Evolutionary conservation across 92 coral and sea anemone genomes (phyloP).

Genomic region (Paramuricea clavata): DNA sequence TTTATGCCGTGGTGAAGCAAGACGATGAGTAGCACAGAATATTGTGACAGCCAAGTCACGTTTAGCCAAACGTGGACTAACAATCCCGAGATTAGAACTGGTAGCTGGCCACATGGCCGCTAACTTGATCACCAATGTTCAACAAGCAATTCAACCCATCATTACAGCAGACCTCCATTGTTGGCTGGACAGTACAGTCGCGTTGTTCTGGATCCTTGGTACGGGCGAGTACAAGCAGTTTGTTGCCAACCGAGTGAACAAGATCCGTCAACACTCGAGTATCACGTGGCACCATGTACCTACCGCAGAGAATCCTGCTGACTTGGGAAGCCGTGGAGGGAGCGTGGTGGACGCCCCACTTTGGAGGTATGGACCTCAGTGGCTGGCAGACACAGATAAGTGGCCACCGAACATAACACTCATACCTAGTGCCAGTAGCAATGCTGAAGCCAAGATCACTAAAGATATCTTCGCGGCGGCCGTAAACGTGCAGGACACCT

Average conservation of each 20-base stretch:
- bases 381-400: slow-evolving; percentile 52
- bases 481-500: not conserved
- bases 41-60: slow-evolving; percentile 58
- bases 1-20: no score
- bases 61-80: slow-evolving; percentile 52
- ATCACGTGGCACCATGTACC: slow-evolving; percentile 48
- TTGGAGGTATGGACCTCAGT: slow-evolving; percentile 66
- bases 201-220: slow-evolving; percentile 53
- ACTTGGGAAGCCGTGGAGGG: slow-evolving; percentile 60
- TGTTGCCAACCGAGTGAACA: slow-evolving; percentile 43
- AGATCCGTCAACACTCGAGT: slow-evolving; percentile 33
- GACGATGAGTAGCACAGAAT: slow-evolving; percentile 3
- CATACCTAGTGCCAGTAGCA: slow-evolving; percentile 15
- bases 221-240: no score
- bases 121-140: slow-evolving; percentile 55
- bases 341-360: slow-evolving; percentile 30
- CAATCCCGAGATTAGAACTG: no score
- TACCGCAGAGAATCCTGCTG: slow-evolving; percentile 60
- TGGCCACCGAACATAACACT: slow-evolving; percentile 53
- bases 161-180: slow-evolving; percentile 19
- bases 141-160: slow-evolving; percentile 1
- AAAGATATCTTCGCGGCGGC: slow-evolving; percentile 49
- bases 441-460: slow-evolving; percentile 49
- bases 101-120: slow-evolving; percentile 70
- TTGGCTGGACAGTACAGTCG: slow-evolving; percentile 58